A percentile compares a stretch with the other conserved stretches of the same genome.
Conservation (phyloP, 2,888 invertebrate species). For the Cosmia pyralina region DNA sequence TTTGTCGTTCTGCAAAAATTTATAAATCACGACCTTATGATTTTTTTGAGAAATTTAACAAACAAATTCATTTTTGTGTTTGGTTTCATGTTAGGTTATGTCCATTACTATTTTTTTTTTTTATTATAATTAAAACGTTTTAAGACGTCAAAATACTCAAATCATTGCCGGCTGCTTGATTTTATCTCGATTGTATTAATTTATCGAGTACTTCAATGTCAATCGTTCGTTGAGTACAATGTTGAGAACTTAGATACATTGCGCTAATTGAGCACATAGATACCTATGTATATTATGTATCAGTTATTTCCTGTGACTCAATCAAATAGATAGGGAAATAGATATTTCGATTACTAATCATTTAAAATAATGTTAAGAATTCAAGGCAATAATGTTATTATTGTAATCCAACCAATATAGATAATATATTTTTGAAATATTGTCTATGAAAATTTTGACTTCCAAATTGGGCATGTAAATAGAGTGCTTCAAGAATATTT, state of each 20-base stretch:
- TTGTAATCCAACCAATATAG: not conserved
- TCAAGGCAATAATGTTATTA: not conserved
- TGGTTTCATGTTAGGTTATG: not conserved
- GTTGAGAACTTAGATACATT: conserved; percentile 27
- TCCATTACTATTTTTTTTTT: no score
- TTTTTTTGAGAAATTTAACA: not conserved
- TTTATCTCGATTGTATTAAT: conserved; percentile 16
- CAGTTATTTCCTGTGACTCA: conserved; percentile 1
- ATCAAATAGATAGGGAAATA: conserved; percentile 6
- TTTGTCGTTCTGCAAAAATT: not conserved
- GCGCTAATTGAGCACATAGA: conserved; percentile 15
- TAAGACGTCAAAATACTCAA: conserved; percentile 10
- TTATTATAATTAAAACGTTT: not conserved
- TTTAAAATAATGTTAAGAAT: not conserved
- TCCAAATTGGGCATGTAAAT: no score
- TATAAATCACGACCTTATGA: not conserved
- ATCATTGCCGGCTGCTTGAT: conserved; percentile 13
- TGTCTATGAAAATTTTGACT: not conserved
- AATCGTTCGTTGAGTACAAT: not conserved
- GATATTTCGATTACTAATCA: not conserved
- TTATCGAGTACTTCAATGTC: conserved; percentile 26
- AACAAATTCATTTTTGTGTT: not conserved
- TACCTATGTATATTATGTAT: not conserved
- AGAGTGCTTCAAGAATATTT: no score
- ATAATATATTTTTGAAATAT: not conserved